These are phyloP conservation scores for Pantelozetes paolii DNA, from an alignment of 2,888 invertebrate species.

Conservation along the genomic window DNA sequence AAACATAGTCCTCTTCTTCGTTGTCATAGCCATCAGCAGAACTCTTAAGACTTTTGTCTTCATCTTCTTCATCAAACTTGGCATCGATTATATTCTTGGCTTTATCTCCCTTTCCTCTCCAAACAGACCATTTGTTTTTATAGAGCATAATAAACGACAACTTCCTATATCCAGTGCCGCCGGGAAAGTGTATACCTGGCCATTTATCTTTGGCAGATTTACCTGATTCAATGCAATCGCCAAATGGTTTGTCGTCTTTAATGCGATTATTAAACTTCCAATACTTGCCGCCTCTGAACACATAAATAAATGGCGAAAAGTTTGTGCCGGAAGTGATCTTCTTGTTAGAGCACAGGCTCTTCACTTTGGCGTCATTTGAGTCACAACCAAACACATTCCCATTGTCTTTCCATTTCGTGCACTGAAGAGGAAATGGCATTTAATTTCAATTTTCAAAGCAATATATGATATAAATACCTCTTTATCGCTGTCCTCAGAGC, in stretches of 20 bases:
- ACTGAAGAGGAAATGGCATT: not conserved
- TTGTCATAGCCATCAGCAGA: no score
- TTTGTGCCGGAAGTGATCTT: not conserved
- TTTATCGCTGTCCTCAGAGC: not conserved
- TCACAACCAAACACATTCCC: not conserved
- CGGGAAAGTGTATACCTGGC: slow-evolving; percentile 19
- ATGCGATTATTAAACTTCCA: not conserved
- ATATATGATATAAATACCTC: not conserved
- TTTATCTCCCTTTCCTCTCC: not conserved
- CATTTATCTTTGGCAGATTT: not conserved
- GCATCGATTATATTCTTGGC: no score
- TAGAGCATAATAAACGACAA: not conserved
- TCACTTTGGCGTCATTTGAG: not conserved
- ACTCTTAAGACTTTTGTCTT: no score
- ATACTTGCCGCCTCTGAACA: not conserved
- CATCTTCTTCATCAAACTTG: no score
- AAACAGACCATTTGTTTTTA: not conserved
- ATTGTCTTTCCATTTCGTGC: not conserved
- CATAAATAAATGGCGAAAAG: not conserved
- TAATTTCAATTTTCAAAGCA: not conserved
- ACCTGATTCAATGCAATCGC: not conserved
- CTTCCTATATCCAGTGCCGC: not conserved
- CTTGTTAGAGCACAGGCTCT: not conserved
- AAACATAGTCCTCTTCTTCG: no score
- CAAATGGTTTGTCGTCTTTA: not conserved